Conservation (phyloP, 2,113 vertebrate species). For the Pampusana beccarii region DNA sequence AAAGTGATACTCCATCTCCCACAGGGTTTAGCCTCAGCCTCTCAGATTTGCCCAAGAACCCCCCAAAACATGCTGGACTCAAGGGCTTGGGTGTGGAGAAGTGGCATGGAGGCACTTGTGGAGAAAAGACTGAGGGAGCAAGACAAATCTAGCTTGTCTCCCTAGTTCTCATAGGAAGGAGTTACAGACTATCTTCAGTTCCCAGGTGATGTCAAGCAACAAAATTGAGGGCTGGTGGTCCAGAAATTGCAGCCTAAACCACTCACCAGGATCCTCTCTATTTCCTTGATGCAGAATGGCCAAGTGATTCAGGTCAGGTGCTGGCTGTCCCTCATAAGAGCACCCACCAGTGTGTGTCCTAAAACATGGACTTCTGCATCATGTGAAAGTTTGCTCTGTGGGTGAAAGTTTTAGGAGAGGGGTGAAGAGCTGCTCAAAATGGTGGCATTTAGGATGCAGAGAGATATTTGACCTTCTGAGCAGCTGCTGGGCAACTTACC, state of each 20-base stretch:
- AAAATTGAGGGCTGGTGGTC: background rate
- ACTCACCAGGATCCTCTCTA: background rate
- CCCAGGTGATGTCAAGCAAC: background rate
- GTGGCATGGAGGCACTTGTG: background rate
- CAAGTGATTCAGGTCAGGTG: background rate
- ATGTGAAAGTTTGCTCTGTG: background rate
- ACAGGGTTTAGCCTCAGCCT: background rate
- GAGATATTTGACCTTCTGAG: background rate
- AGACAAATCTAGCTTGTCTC: background rate
- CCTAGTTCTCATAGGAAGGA: background rate
- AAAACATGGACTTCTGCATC: rapidly evolving
- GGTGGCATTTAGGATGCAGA: background rate
- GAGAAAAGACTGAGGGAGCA: background rate
- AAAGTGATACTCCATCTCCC: background rate
- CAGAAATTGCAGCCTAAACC: background rate
- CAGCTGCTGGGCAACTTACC: background rate
- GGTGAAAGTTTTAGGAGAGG: background rate
- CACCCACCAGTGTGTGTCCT: background rate
- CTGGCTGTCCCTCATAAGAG: background rate
- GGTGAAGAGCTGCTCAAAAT: background rate
- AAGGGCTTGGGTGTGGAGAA: background rate
- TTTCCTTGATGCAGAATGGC: background rate
- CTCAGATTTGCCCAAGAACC: background rate
- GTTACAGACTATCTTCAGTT: background rate
- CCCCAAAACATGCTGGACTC: background rate